Percentiles rank a stretch among this genome's conserved stretches.
These are phyloP conservation scores for Elaphurus davidianus DNA, from an alignment of 2,113 vertebrate species.

Conservation along the genomic window DNA sequence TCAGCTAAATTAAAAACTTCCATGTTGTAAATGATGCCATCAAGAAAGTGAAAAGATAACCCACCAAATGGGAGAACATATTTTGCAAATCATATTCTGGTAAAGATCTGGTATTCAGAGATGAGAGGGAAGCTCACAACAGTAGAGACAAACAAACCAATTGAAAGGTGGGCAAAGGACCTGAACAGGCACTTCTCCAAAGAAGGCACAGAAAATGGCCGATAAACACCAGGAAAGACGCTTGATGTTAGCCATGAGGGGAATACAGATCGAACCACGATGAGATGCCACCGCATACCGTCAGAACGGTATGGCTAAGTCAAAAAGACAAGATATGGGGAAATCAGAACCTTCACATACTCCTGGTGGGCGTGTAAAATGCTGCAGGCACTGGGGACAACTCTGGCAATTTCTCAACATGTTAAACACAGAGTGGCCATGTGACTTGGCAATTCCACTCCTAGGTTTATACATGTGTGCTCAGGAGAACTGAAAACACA, in stretches of 20 bases:
- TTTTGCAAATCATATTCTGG: background rate
- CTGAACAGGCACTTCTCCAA: background rate
- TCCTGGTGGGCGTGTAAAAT: accelerated
- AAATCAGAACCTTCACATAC: accelerated
- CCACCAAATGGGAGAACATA: background rate
- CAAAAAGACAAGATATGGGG: background rate
- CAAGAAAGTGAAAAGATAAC: background rate
- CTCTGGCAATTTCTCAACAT: background rate
- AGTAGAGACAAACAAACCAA: background rate
- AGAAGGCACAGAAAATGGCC: background rate
- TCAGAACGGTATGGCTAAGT: accelerated
- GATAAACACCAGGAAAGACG: background rate
- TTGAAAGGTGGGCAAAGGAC: background rate
- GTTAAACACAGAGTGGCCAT: background rate
- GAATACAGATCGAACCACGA: accelerated
- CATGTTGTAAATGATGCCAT: background rate
- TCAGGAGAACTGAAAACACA: background rate
- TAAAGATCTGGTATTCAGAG: background rate
- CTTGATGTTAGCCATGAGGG: background rate
- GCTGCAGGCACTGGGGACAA: background rate
- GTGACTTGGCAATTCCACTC: background rate
- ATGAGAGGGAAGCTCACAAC: background rate
- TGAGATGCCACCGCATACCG: accelerated
- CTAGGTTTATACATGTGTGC: background rate
- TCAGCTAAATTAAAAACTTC: background rate